Percentiles rank a stretch among this genome's conserved stretches.
These are phyloP conservation scores for Dasypus novemcinctus DNA, from an alignment of 2,113 vertebrate genomes.

Conservation along the genomic window DNA sequence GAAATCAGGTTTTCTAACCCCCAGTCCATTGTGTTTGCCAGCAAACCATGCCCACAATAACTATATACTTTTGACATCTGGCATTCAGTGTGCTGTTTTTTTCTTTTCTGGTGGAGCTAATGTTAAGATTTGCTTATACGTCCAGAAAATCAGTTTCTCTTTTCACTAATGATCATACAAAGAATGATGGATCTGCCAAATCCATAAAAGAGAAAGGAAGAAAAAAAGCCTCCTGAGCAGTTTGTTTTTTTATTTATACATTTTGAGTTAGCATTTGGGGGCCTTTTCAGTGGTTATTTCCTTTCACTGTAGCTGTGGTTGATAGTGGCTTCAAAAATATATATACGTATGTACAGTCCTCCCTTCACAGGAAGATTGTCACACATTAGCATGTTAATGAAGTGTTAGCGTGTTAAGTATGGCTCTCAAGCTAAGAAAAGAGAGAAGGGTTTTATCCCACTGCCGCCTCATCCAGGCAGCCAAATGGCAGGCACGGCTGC, in stretches of 20 bases:
- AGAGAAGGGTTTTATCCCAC: slow-evolving; percentile 23
- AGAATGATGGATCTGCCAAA: not conserved
- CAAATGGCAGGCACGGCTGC: accelerated
- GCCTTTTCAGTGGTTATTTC: slow-evolving; percentile 25
- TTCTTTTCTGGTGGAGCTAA: not conserved
- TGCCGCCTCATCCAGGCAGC: not conserved
- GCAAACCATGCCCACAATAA: not conserved
- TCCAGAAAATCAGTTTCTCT: not conserved
- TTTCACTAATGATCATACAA: not conserved
- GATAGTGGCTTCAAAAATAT: slow-evolving; percentile 63
- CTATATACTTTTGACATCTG: not conserved
- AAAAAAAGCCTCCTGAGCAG: not conserved
- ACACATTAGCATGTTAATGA: slow-evolving; percentile 72
- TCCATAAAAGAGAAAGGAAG: not conserved
- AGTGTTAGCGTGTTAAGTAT: not conserved
- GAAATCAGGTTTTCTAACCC: not conserved
- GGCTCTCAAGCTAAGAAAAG: not conserved
- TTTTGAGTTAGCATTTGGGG: not conserved
- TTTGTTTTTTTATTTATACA: slow-evolving; percentile 28
- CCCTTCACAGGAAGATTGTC: slow-evolving; percentile 46
- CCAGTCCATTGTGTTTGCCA: not conserved
- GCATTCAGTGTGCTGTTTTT: not conserved
- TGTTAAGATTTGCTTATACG: not conserved
- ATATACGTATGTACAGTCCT: slow-evolving; percentile 60
- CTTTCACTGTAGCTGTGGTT: slow-evolving; percentile 19